These are phyloP conservation scores for Carapus acus DNA, from an alignment of 2,797 vertebrate genomes.

Conservation along the genomic window DNA sequence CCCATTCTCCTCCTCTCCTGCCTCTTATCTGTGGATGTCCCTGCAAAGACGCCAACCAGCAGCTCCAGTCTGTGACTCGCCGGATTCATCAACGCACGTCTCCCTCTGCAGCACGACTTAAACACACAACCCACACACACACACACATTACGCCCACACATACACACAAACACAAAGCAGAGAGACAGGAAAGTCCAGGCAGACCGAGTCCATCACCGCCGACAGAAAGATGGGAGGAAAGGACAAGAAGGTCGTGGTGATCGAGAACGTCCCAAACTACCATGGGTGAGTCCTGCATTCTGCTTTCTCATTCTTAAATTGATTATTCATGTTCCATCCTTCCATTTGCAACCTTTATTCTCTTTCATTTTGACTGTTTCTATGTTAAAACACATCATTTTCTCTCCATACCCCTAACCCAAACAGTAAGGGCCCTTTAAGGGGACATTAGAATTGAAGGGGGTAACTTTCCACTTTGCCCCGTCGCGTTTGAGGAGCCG, in stretches of 20 bases:
- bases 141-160: conserved; percentile 1
- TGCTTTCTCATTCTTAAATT: not conserved
- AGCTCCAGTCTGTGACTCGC: conserved; percentile 19
- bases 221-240: conserved; percentile 80
- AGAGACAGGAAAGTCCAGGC: conserved; percentile 68
- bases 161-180: conserved; percentile 44
- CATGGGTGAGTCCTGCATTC: conserved; percentile 75
- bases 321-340: not conserved
- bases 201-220: conserved; percentile 32
- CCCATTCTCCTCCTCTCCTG: conserved; percentile 43
- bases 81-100: conserved; percentile 20
- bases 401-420: too few relatives aligned
- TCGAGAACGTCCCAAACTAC: conserved; percentile 68
- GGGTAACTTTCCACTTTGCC: too few relatives aligned
- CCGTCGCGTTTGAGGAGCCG: too few relatives aligned
- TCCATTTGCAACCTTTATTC: too few relatives aligned
- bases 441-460: too few relatives aligned
- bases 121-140: conserved; percentile 20
- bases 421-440: too few relatives aligned
- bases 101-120: conserved; percentile 54
- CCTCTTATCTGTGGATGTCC: conserved; percentile 45
- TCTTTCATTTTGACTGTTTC: too few relatives aligned
- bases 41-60: conserved; percentile 44
- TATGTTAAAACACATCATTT: too few relatives aligned
- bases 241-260: conserved; percentile 76